Evolutionary conservation across 2,797 vertebrate species (phyloP).

Genomic region (Pogoniulus pusillus): DNA sequence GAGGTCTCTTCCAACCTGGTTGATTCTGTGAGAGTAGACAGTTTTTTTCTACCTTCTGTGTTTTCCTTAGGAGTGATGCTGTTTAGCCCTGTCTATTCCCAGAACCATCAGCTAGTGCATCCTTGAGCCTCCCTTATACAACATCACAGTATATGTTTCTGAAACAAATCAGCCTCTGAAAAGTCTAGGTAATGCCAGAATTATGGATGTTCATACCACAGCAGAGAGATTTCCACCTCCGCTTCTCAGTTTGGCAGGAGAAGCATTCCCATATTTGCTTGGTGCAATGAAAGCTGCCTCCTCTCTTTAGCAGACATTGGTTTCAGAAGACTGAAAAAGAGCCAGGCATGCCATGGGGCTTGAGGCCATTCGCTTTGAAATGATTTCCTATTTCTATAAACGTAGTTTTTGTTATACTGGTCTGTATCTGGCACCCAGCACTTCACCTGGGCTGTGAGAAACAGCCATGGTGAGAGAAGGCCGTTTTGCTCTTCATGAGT

Average conservation of each 20-base stretch:
- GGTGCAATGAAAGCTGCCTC: slow-evolving; percentile 29
- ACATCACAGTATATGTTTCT: not conserved
- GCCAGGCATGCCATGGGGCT: not conserved
- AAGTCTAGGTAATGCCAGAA: not conserved
- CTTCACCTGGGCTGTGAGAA: not conserved
- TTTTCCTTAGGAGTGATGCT: not conserved
- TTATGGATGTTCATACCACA: not conserved
- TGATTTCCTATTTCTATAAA: not conserved
- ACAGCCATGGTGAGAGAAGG: not conserved
- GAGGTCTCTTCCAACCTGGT: too few relatives aligned
- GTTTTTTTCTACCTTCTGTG: not conserved
- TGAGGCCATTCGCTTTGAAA: not conserved
- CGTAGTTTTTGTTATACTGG: not conserved
- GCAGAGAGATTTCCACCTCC: slow-evolving; percentile 15
- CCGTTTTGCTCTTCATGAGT: not conserved
- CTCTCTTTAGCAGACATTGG: not conserved
- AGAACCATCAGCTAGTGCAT: not conserved
- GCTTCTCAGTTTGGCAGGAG: slow-evolving; percentile 11
- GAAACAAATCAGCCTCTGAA: not conserved
- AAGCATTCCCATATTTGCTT: not conserved
- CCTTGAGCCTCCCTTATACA: not conserved
- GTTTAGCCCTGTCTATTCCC: not conserved
- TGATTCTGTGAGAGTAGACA: too few relatives aligned
- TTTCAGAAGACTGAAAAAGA: not conserved
- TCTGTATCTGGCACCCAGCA: not conserved